Base-by-base conservation (phyloP, 2,888 invertebrate species). In the Cerceris rybyensis region DNA sequence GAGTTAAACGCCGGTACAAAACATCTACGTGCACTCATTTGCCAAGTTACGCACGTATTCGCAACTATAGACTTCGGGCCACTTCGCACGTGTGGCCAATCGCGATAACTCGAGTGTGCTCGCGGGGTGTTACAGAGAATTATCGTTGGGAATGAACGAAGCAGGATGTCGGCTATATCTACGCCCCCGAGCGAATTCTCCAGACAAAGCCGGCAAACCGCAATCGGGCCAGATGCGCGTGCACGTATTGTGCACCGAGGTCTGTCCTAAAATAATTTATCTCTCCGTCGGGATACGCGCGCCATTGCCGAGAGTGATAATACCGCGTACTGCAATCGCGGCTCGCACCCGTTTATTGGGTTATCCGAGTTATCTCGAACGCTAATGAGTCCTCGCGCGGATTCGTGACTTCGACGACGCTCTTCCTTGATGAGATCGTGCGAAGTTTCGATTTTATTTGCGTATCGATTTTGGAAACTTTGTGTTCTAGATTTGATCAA, bases 101-200 rank as follows among this genome's bases (percentile, higher is more conserved):
- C 85, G 82, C 76, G 85, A 86, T 87, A 85, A 80, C 80, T 84
- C 79, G 80, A 76, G 77, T 80, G 75, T 70, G 76, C 75, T 79
- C 77, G 83, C 82, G 76, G 80, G 75, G 77, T 77, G 77, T 79
- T 78, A 66, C 70, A 78, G 86, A 75, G 80, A 85, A 74, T 84
- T 86, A 83, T 86, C 85, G 86, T 84, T 83, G 83, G 71, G 77
- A 85, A 78, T 78, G 79, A 87, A 83, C 83, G 85, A 85, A 87
- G 86, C 86, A 87, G 86, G 86, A 86, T 87, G 86, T 87, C 78
- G 87, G 66, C 74, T 86, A 82, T 86, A 86, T 86, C 85, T 85
- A 87, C 86, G 87, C 85, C 82, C 85, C 86, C 85, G 80, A 85
- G 83, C 82, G 80, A 83, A 85, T 87, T 86, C 86, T 86, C 84